Conservation (phyloP, 1,140 invertebrate genomes). For the Sitobion miscanthi region DNA sequence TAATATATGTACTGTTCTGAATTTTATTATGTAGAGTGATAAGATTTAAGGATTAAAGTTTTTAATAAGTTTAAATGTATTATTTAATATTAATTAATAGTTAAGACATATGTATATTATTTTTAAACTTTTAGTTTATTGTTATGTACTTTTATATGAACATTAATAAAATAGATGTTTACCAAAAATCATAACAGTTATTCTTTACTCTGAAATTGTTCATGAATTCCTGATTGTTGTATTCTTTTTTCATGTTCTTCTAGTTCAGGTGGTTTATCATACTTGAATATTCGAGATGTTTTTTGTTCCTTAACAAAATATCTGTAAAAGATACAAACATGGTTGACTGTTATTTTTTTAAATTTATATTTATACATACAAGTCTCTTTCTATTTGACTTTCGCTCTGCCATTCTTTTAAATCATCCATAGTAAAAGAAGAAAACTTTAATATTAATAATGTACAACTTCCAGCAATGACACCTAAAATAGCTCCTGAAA, state of each 20-base stretch:
- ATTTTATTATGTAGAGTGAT: too few species aligned
- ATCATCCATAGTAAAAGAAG: conserved; percentile 36
- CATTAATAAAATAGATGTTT: conserved; percentile 18
- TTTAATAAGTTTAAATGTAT: too few species aligned
- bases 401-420: conserved; percentile 31
- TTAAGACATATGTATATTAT: not conserved
- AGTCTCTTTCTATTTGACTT: conserved; percentile 22
- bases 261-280: conserved; percentile 38
- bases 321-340: not conserved
- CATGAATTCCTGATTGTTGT: not conserved
- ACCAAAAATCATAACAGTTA: not conserved
- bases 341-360: not conserved
- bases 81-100: too few species aligned
- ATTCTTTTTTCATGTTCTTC: conserved; percentile 24
- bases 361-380: conserved; percentile 23
- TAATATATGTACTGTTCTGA: too few species aligned
- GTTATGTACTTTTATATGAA: not conserved
- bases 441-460: conserved; percentile 39
- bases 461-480: not conserved
- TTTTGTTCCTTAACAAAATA: conserved; percentile 44
- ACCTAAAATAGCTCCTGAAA: conserved; percentile 36
- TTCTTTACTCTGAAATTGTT: not conserved
- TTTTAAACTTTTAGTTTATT: not conserved
- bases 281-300: conserved; percentile 21
- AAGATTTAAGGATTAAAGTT: too few species aligned